Evolutionary conservation across 1,140 invertebrate species (phyloP), one percentile per base, ranked within the genome.

Genomic region (Drosophila tropicalis): DNA sequence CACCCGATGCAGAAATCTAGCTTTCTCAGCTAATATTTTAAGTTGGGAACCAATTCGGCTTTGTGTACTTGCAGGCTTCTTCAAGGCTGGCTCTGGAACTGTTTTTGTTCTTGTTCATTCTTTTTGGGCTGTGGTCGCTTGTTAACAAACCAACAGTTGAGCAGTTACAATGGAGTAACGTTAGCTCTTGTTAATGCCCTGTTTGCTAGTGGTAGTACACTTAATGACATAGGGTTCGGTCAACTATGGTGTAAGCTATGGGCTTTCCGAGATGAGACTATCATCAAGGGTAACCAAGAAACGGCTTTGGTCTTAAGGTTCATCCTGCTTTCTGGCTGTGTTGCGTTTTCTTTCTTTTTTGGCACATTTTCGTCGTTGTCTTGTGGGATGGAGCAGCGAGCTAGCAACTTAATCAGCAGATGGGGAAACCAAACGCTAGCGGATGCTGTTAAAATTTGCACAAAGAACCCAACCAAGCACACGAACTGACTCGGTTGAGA

Each of bases 1-100:
- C 61, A 44, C 63, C 67, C 79, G 87, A 81, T 74, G 72, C 72
- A 22, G 72, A 79, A 87, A 87, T 86, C 87, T 80, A 87, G 83
- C 87, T 83, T 86, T 86, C 83, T 86, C 83, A 86, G 83, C 83
- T 86, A 79, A 87, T 86, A 86, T 86, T 86, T 86, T 76, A 89
- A 39, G 72, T 72, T 64, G 72, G 83, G 79, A 80, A 76, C 83
- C 83, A 86, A 86, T 86, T 86, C 87, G 82, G 82, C 71, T 77
- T 56, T 39, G 12, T 39, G 36, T 13, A 39, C 10, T 72, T 70
- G 68, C 44, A 22, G 44, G 2, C 6, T 66, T 72, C 69, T 76
- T 80, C 66, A 29, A 29, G 74, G 76, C 68, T 78, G 68, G 63
- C 36, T 61, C 79, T 74, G 36, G 29, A n/a, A 17, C 40, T 44